Percentiles rank a stretch among this genome's conserved stretches.
phyloP scores from a whole-genome alignment of 2,888 invertebrate genomes.

The Tryphoninae sp. region DNA sequence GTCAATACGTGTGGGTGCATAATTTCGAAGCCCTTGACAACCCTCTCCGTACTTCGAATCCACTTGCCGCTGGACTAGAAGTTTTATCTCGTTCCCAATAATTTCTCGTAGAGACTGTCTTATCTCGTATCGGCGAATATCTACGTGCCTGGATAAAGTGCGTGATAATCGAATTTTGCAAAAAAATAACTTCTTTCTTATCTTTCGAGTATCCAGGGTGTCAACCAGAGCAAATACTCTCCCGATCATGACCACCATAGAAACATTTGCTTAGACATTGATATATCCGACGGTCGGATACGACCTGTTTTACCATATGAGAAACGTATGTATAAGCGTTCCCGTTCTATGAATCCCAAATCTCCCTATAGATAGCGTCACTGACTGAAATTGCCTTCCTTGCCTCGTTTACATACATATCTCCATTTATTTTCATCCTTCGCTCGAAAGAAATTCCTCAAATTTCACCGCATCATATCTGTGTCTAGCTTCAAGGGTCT shows the following conservation, averaged over 20 bases:
- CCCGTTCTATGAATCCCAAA: background rate
- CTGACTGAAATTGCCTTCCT: background rate
- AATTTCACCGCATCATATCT: background rate
- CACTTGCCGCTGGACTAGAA: constrained; percentile 54
- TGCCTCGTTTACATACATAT: background rate
- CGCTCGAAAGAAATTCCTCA: background rate
- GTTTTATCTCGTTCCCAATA: constrained; percentile 41
- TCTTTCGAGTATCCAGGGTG: too few species aligned
- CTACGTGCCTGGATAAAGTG: too few species aligned
- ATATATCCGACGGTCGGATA: background rate
- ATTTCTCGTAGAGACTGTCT: constrained; percentile 45
- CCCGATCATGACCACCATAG: background rate
- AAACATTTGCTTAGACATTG: background rate
- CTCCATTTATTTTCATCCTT: background rate
- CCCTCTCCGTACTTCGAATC: constrained; percentile 50
- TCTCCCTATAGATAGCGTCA: background rate
- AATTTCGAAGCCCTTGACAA: constrained; percentile 18
- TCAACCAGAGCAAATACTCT: background rate
- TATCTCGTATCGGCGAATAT: constrained; percentile 7
- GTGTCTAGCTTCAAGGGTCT: too few species aligned
- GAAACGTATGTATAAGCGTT: background rate
- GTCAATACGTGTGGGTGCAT: constrained; percentile 21
- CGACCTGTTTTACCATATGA: constrained; percentile 1
- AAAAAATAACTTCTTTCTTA: too few species aligned
- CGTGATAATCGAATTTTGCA: too few species aligned